Base-by-base conservation (phyloP, 2,797 vertebrate genomes). In the Betta splendens region DNA sequence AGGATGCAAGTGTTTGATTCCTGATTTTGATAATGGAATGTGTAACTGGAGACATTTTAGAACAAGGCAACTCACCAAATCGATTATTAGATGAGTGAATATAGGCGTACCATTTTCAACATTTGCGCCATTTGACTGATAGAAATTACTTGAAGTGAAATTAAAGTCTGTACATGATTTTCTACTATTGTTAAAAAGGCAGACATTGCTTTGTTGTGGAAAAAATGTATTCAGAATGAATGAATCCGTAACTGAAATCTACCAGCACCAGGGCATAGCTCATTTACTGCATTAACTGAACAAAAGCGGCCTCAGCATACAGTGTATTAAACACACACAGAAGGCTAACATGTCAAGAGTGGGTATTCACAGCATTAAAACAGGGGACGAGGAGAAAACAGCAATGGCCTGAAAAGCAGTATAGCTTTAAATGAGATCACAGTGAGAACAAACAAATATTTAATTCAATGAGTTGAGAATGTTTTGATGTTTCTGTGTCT, bases 351-450 rank as follows among this genome's bases (percentile, higher is more conserved):
- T 65, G 72, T 87, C 72, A 68, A 81, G 62, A 77, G 70, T 63
- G 65, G 75, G 81, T 90, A 82, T 91, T 92, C 90, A 91, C 89
- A 92, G 91, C 87, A 91, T 92, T 89, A 89, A 90, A 88, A 86
- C 64, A 81, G 55, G 66, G 69, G 55, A 59, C 51, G 47, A 54
- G 65, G 71, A 61, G 63, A 72, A 83, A 87, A 84, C 72, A 63
- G 75, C 55, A 35, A 75, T 66, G 57, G 57, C 53, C 53, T 76
- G 45, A 51, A 69, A 64, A 67, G 45, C 31, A 71, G 81, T 66
- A 76, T 46, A 18, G 20, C 36, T 45, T 57, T 20, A 64, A 65
- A 65, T 51, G 72, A 70, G 49, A 55, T 67, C 44, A 51, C 32
- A 35, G 40, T 47, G 54, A 56, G 38, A 57, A 70, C 29, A 57